phyloP scores from a whole-genome alignment of 1,140 invertebrate genomes.

The Drosophila nigrodunni region DNA sequence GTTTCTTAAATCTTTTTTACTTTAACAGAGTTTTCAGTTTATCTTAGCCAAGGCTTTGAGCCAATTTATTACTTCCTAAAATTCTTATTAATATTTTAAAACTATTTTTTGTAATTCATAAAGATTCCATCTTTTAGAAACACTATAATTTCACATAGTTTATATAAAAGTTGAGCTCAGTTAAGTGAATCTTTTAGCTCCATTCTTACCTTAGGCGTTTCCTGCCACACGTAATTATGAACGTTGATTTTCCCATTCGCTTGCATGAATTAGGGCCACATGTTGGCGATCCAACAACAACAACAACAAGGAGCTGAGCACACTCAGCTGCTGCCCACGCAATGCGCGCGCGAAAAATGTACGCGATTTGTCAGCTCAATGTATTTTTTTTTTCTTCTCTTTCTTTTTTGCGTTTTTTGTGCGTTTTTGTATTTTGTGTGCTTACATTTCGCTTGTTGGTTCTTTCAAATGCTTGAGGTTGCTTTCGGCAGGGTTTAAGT shows the following conservation, averaged over 20 bases:
- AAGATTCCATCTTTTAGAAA: no score
- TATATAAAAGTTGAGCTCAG: neutral
- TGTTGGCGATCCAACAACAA: slow-evolving; percentile 36
- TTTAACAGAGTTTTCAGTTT: no score
- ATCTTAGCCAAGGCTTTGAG: no score
- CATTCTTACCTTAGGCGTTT: slow-evolving; percentile 46
- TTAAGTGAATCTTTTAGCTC: slow-evolving; percentile 13
- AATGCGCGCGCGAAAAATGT: slow-evolving; percentile 52
- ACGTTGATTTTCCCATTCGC: slow-evolving; percentile 32
- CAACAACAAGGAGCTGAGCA: slow-evolving; percentile 25
- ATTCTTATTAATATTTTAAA: no score
- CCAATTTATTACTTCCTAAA: no score
- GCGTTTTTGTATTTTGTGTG: slow-evolving; percentile 41
- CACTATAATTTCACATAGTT: no score
- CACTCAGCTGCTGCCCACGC: slow-evolving; percentile 44
- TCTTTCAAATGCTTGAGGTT: slow-evolving; percentile 74
- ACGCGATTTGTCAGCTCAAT: slow-evolving; percentile 46
- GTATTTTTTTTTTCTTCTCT: slow-evolving; percentile 10
- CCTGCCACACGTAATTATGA: slow-evolving; percentile 47
- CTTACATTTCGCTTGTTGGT: slow-evolving; percentile 65
- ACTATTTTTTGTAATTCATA: no score
- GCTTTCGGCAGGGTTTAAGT: slow-evolving; percentile 82
- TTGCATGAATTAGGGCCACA: slow-evolving; percentile 56
- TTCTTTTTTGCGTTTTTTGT: slow-evolving; percentile 23
- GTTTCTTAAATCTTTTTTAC: no score